Evolutionary conservation across 2,888 invertebrate species (phyloP), one percentile per base, ranked within the genome.

Genomic region (Apamea crenata): DNA sequence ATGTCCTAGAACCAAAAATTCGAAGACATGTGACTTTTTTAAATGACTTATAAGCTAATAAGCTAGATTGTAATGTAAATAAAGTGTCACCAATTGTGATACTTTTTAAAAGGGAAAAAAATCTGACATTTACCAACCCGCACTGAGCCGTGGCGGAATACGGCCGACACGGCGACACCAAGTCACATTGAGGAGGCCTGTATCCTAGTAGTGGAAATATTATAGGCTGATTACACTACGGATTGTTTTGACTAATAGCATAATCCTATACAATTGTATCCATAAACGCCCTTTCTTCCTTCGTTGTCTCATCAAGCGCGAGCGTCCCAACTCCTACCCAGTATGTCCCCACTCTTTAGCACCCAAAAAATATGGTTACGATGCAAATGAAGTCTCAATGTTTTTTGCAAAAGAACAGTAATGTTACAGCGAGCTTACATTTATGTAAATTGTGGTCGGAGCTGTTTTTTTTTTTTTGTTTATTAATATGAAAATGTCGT

Each of bases 401-500:
- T 88, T 86, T 87, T 84, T 89, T 86, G 80, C 77, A 85, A 89
- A 86, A 84, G 84, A 84, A 83, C 80, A 66, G 84, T 82, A 84
- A 89, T 89, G 82, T 86, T 66, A 84, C 85, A 82, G 79, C 71
- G 79, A 80, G 88, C 89, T 89, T 85, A 88, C 88, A 86, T 88
- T 88, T 89, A 88, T 89, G 89, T 86, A 89, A 89, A 89, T 88
- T 59, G 70, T 78, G 75, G 73, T 56, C 63, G 78, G 74, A 71
- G 65, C 77, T 78, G 76, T 16, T 76, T 79, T 86, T 80, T 86
- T 80, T 50, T 63, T 82, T 82, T 65, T 88, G 82, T 89, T 86
- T 88, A 83, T 83, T 89, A 89, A 83, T 88, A 89, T 86, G 77
- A 86, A 88, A 89, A 89, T 79, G 83, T 86, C 88, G 80, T 89